Conservation (phyloP, 2,113 vertebrate species). For the Narcine bancroftii region DNA sequence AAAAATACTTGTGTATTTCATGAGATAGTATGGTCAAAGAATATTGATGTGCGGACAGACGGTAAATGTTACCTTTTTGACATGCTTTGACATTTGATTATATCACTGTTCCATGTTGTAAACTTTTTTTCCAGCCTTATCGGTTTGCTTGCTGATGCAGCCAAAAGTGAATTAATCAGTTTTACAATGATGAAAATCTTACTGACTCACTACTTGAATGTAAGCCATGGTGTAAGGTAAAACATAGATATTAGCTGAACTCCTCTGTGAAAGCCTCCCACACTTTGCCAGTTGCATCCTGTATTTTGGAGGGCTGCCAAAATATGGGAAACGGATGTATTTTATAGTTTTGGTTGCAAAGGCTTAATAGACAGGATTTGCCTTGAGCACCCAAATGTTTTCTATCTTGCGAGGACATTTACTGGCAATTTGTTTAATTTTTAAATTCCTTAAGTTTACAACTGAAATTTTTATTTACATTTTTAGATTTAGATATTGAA, state of each 20-base stretch:
- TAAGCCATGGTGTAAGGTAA: conserved; percentile 44
- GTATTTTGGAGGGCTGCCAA: conserved; percentile 50
- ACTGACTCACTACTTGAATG: conserved; percentile 7
- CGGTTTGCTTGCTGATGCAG: conserved; percentile 28
- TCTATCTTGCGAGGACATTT: conserved; percentile 53
- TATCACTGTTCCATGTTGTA: neutral
- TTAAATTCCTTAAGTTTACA: neutral
- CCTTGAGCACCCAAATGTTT: conserved; percentile 49
- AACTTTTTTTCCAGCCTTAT: conserved; percentile 24
- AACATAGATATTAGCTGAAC: conserved; percentile 47
- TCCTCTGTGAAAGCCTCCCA: conserved; percentile 49
- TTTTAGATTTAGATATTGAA: neutral
- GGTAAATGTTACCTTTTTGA: neutral
- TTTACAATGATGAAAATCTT: conserved; percentile 38
- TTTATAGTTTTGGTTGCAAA: conserved; percentile 44
- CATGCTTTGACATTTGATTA: neutral
- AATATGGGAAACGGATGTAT: conserved; percentile 45
- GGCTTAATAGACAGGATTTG: conserved; percentile 52
- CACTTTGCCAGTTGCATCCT: conserved; percentile 49
- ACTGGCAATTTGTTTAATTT: conserved; percentile 40
- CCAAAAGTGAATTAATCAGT: neutral
- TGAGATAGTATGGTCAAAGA: neutral
- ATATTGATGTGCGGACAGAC: conserved; percentile 29
- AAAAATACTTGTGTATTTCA: neutral
- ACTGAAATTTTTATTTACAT: neutral